Conservation (phyloP, 2,113 vertebrate genomes). For the Noturus placidus region DNA sequence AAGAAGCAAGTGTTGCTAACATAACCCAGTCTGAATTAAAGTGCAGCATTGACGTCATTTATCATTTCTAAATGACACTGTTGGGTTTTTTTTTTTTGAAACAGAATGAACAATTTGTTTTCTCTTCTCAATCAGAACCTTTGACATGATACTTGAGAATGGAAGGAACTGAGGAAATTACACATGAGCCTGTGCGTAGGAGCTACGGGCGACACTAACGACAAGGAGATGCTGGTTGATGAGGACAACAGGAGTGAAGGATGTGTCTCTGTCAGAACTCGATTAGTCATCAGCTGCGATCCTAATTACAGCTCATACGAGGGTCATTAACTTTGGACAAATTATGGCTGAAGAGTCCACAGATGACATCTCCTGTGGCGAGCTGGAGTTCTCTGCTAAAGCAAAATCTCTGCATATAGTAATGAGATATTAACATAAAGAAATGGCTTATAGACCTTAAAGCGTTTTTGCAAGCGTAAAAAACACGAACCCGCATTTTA, state of each 20-base stretch:
- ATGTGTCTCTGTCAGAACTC: constrained; percentile 56
- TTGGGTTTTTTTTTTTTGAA: background rate
- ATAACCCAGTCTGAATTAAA: constrained; percentile 49
- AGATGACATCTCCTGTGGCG: constrained; percentile 17
- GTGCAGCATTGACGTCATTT: background rate
- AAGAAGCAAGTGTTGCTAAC: constrained; percentile 48
- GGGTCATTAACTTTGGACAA: constrained; percentile 28
- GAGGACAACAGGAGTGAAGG: constrained; percentile 54
- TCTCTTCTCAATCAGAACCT: constrained; percentile 83
- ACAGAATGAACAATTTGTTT: constrained; percentile 63
- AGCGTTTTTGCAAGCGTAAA: background rate
- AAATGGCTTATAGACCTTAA: background rate
- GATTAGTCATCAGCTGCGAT: constrained; percentile 31
- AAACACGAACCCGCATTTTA: constrained; percentile 2
- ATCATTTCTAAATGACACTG: constrained; percentile 1
- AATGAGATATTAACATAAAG: background rate
- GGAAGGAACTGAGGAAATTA: constrained; percentile 35
- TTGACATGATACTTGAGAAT: constrained; percentile 59
- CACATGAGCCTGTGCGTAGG: constrained; percentile 36
- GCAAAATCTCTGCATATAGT: constrained; percentile 9
- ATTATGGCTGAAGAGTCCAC: background rate
- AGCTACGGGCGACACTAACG: constrained; percentile 49
- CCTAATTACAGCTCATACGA: constrained; percentile 31
- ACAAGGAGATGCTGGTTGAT: constrained; percentile 66
- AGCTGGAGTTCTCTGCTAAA: constrained; percentile 3